Conservation (phyloP, 2,797 vertebrate species). For the Chaetophractus vellerosus region DNA sequence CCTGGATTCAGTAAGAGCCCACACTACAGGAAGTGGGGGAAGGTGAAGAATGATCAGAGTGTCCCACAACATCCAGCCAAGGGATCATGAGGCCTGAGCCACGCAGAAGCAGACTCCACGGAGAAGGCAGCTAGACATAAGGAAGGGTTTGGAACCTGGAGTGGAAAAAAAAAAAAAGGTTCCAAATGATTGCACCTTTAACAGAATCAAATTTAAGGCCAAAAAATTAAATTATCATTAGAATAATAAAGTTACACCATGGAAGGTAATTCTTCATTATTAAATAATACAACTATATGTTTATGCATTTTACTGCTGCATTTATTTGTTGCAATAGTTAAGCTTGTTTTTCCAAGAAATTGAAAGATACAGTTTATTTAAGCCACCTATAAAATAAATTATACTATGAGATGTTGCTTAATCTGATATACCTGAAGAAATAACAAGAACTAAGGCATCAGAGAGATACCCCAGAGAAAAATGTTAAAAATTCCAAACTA, state of each 20-base stretch:
- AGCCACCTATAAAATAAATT: conserved; percentile 76
- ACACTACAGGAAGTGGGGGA: not conserved
- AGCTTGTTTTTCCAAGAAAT: conserved; percentile 79
- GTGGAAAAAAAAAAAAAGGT: not conserved
- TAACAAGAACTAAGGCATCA: conserved; percentile 12
- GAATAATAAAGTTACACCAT: conserved; percentile 34
- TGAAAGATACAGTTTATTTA: conserved; percentile 83
- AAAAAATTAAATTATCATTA: conserved; percentile 49
- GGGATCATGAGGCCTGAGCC: not conserved
- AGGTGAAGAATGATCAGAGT: not conserved
- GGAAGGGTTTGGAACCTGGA: not conserved
- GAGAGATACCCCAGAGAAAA: not conserved
- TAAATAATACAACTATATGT: conserved; percentile 84
- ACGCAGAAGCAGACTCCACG: not conserved
- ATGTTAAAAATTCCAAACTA: conserved; percentile 17
- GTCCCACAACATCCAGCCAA: not conserved
- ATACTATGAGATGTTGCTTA: conserved; percentile 81
- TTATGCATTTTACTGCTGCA: conserved; percentile 68
- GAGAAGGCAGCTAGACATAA: not conserved
- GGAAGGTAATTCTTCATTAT: conserved; percentile 85
- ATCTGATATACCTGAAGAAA: conserved; percentile 76
- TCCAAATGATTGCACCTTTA: not conserved
- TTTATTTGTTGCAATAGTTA: conserved; percentile 82
- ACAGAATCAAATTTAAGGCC: conserved; percentile 6
- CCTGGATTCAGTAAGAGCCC: not conserved